These are phyloP conservation scores for Morone chrysops DNA, from an alignment of 2,113 vertebrate genomes.

Conservation along the genomic window DNA sequence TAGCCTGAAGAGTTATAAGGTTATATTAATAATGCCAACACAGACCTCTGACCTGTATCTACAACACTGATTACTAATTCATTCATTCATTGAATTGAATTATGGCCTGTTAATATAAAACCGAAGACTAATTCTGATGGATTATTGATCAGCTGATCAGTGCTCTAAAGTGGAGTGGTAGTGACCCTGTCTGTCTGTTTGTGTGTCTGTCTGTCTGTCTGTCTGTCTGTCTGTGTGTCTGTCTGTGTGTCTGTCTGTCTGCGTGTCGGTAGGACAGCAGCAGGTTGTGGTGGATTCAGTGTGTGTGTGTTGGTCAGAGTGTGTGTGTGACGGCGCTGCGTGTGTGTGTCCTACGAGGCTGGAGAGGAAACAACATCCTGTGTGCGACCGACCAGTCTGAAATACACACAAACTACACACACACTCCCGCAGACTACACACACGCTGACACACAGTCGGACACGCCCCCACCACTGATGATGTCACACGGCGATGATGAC, in stretches of 20 bases:
- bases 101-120: too few relatives aligned
- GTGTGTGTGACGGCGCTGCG: constrained; percentile 85
- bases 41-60: too few relatives aligned
- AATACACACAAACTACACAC: constrained; percentile 47
- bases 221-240: too few relatives aligned
- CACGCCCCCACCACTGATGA: constrained; percentile 9
- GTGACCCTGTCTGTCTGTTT: neutral
- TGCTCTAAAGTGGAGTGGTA: too few relatives aligned
- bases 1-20: too few relatives aligned
- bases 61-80: too few relatives aligned
- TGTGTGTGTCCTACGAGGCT: constrained; percentile 80
- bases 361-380: constrained; percentile 80
- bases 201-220: neutral
- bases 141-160: too few relatives aligned
- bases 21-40: too few relatives aligned
- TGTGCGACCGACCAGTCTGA: constrained; percentile 80
- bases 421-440: neutral
- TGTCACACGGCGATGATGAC: neutral
- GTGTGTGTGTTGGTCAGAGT: constrained; percentile 77
- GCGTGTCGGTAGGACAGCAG: constrained; percentile 79
- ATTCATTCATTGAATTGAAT: too few relatives aligned
- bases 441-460: neutral
- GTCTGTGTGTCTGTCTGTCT: neutral
- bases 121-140: too few relatives aligned
- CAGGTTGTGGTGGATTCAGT: constrained; percentile 83